Percentiles rank a stretch among this genome's conserved stretches.
Evolutionary conservation across 2,113 vertebrate genomes (phyloP).

Genomic region (Accipiter virgatus): DNA sequence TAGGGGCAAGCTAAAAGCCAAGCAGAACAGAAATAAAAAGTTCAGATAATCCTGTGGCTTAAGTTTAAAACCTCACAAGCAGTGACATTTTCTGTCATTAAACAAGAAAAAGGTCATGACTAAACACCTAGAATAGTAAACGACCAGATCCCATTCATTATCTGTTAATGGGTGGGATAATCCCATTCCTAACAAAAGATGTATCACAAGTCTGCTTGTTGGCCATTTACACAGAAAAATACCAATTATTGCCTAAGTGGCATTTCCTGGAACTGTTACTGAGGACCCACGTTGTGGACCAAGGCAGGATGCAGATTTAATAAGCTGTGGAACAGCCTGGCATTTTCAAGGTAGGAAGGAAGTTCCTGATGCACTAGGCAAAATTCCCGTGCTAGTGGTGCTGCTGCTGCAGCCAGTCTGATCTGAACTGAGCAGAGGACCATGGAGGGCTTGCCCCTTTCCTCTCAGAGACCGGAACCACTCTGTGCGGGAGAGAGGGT

Average conservation of each 20-base stretch:
- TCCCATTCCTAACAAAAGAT: background rate
- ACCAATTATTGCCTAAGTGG: background rate
- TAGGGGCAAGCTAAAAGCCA: background rate
- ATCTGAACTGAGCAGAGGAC: background rate
- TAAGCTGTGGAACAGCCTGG: background rate
- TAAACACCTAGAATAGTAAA: background rate
- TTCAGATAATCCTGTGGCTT: background rate
- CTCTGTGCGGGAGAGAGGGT: background rate
- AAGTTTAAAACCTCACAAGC: background rate
- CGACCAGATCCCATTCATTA: background rate
- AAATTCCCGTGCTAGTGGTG: background rate
- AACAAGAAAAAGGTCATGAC: background rate
- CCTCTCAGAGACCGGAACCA: background rate
- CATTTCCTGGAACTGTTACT: background rate
- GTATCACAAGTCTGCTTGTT: too few species aligned
- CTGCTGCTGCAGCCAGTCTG: too few species aligned
- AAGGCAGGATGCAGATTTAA: background rate
- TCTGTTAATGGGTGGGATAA: background rate
- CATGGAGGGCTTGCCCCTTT: background rate
- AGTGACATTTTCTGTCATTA: background rate
- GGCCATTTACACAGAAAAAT: background rate
- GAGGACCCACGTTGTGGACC: background rate
- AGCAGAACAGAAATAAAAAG: background rate
- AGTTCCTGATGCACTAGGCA: background rate
- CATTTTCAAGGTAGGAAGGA: background rate